These are phyloP conservation scores for Falco punctatus DNA, from an alignment of 2,113 vertebrate species.

Conservation along the genomic window DNA sequence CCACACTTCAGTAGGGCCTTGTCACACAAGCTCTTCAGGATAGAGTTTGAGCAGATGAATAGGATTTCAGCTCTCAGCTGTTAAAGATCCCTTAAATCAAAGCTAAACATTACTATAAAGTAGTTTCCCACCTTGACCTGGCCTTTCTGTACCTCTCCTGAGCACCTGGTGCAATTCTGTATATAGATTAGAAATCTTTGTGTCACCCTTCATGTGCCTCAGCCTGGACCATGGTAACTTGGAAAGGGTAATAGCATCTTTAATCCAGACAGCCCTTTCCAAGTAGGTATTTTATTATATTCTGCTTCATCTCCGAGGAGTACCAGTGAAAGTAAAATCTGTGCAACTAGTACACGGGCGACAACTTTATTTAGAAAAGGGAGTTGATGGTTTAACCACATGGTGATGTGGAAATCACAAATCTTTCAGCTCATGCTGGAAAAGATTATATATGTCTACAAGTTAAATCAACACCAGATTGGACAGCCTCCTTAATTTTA, in stretches of 20 bases:
- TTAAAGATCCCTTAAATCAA: not conserved
- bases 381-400: not conserved
- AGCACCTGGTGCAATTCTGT: not conserved
- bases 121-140: not conserved
- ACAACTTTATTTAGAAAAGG: not conserved
- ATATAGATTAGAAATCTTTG: not conserved
- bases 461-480: not conserved
- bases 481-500: not conserved
- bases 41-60: not conserved
- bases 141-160: not conserved
- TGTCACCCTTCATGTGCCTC: not conserved
- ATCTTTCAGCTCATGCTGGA: not conserved
- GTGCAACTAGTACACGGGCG: not conserved
- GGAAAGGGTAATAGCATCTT: not conserved
- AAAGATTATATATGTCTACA: not conserved
- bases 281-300: not conserved
- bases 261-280: not conserved
- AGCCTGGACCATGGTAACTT: not conserved
- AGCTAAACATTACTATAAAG: not conserved
- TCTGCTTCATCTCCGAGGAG: not conserved
- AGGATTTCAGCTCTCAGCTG: not conserved
- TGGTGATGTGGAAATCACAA: not conserved
- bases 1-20: fast-evolving
- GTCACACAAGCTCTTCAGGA: not conserved
- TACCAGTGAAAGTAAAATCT: no score